phyloP scores from a whole-genome alignment of 2,797 vertebrate genomes.

The Hybognathus amarus region DNA sequence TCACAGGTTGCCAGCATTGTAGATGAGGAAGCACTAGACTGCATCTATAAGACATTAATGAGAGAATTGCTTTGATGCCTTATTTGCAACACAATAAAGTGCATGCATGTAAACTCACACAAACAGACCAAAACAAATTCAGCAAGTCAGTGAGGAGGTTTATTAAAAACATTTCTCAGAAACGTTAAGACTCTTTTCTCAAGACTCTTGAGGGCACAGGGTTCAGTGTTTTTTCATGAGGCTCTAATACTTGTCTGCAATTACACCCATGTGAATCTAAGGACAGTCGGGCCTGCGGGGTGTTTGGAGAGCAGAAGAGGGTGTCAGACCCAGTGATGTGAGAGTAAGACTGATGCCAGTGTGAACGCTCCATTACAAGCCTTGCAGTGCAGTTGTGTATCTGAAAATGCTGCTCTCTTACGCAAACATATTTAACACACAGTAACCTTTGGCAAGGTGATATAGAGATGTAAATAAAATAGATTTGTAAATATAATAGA shows the following conservation, averaged over 20 bases:
- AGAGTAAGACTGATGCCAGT: slow-evolving; percentile 4
- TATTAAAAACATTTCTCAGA: slow-evolving; percentile 18
- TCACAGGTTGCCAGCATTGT: slow-evolving; percentile 30
- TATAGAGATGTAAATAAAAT: neutral
- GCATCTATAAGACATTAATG: slow-evolving; percentile 16
- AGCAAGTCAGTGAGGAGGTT: slow-evolving; percentile 6
- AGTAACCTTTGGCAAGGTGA: neutral
- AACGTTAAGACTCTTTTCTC: neutral
- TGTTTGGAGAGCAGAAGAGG: neutral
- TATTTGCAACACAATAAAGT: neutral
- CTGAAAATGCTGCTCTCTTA: slow-evolving; percentile 1
- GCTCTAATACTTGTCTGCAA: neutral
- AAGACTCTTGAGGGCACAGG: neutral
- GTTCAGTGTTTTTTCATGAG: neutral
- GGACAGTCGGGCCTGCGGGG: slow-evolving; percentile 7
- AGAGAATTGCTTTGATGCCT: slow-evolving; percentile 25
- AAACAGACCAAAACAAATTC: slow-evolving; percentile 14
- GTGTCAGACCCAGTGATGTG: slow-evolving; percentile 13
- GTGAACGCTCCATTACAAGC: slow-evolving; percentile 6
- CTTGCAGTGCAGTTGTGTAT: neutral
- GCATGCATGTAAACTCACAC: neutral
- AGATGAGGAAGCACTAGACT: slow-evolving; percentile 21
- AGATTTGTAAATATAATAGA: too few species aligned
- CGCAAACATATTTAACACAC: neutral
- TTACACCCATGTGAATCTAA: slow-evolving; percentile 6